Evolutionary conservation across 2,888 invertebrate species (phyloP), one percentile per base, ranked within the genome.

Genomic region (Cryptus viduatorius): DNA sequence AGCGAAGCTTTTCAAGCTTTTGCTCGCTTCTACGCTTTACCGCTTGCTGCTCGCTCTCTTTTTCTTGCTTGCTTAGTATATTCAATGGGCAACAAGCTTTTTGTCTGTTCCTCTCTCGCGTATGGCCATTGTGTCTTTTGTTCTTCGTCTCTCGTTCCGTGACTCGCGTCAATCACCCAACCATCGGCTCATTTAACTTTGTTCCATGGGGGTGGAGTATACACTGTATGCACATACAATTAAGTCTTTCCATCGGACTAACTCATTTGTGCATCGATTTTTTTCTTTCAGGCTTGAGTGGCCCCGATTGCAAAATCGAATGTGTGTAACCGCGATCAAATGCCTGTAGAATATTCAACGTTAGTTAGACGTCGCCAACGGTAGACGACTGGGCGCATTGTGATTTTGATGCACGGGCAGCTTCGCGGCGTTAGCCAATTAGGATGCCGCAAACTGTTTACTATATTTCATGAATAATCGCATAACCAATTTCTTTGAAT

Each of bases 211-310:
- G 29, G 29, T 61, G 73, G 14, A 61, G 59, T 61, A 61, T n/a
- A 78, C 37, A 37, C 37, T 37, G 56, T 64, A 29, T 75, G 48
- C 76, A 85, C 85, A 85, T 80, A 71, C 86, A 84, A 88, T 88
- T 86, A 87, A 79, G 69, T 79, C 85, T 87, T 88, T 87, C 86
- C 84, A 87, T 84, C 84, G 24, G 56, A 19, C 65, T 67, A 72
- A 79, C 79, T 84, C 81, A 61, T 83, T 86, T 69, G 83, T 78
- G 69, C 65, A 59, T 44, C 50, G 72, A 59, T 61, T n/a, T 79
- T 69, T 64, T 46, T 46, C 42, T 42, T 44, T n/a, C 42, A 19
- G 59, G 53, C 19, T 61, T 12, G 44, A 68, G 14, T 37, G 37
- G 73, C 16, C 56, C 68, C 16, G 50, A 73, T 64, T 71, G 75